Percentiles rank a stretch among this genome's conserved stretches.
These are phyloP conservation scores for Athene cunicularia DNA, from an alignment of 2,113 vertebrate species.

Conservation along the genomic window DNA sequence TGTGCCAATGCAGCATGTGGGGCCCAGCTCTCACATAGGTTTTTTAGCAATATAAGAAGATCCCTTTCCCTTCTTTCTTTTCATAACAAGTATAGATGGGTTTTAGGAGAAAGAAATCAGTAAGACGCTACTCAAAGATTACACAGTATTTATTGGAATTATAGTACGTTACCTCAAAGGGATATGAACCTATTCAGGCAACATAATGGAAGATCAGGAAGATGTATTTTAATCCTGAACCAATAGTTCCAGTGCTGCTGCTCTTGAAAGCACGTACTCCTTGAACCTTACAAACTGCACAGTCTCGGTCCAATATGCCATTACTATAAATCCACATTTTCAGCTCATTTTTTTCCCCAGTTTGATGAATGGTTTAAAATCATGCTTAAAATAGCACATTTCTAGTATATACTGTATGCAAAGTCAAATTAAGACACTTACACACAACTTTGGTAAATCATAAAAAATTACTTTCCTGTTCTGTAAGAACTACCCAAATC, in stretches of 20 bases:
- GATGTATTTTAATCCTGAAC: constrained; percentile 13
- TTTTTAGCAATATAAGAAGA: not conserved
- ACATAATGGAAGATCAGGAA: not conserved
- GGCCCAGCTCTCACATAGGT: not conserved
- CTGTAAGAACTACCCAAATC: not conserved
- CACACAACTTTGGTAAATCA: not conserved
- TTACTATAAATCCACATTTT: not conserved
- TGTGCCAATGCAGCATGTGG: fast-evolving
- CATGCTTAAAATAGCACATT: not conserved
- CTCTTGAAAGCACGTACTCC: not conserved
- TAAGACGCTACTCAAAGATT: not conserved
- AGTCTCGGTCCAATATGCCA: not conserved
- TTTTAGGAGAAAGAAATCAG: not conserved
- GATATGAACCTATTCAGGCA: not conserved
- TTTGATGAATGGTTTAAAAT: not conserved
- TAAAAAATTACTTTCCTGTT: not conserved
- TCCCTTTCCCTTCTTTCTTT: not conserved
- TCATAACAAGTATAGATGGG: not conserved
- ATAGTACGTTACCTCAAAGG: not conserved
- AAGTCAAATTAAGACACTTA: not conserved
- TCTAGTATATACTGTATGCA: not conserved
- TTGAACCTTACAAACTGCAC: not conserved
- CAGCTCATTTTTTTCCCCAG: not conserved
- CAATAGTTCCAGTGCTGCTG: not conserved
- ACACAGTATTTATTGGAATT: not conserved